phyloP scores from a whole-genome alignment of 2,888 invertebrate genomes.

The Seira musarum region DNA sequence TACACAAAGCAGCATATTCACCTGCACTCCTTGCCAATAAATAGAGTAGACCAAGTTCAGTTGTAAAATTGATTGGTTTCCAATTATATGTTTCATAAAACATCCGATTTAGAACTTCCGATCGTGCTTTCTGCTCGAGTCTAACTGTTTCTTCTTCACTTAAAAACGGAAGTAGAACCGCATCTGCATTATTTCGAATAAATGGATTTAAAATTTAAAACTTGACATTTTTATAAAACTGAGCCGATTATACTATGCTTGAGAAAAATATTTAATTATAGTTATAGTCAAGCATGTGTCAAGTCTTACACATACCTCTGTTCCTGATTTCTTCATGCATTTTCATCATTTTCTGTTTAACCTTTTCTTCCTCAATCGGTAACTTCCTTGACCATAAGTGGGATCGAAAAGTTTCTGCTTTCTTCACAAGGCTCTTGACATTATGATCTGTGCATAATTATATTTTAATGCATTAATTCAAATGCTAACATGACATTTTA shows the following conservation, averaged over 20 bases:
- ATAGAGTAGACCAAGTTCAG: slow-evolving; percentile 80
- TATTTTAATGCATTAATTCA: background rate
- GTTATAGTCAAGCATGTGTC: background rate
- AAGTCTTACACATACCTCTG: slow-evolving; percentile 71
- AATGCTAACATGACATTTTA: background rate
- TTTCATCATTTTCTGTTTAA: slow-evolving; percentile 73
- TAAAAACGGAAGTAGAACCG: slow-evolving; percentile 63
- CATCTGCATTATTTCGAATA: slow-evolving; percentile 63
- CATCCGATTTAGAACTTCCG: slow-evolving; percentile 76
- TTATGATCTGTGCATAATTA: slow-evolving; percentile 75
- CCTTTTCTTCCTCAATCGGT: slow-evolving; percentile 78
- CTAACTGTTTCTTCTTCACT: slow-evolving; percentile 69
- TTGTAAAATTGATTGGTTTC: slow-evolving; percentile 82
- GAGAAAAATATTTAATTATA: no score
- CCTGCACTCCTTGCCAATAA: slow-evolving; percentile 80
- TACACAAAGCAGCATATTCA: slow-evolving; percentile 82
- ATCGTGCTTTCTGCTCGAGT: slow-evolving; percentile 74
- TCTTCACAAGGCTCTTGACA: slow-evolving; percentile 75
- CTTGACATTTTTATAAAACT: slow-evolving; percentile 68
- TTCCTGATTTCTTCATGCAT: slow-evolving; percentile 72
- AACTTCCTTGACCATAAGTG: slow-evolving; percentile 79
- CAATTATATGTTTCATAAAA: slow-evolving; percentile 81
- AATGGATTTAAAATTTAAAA: slow-evolving; percentile 8
- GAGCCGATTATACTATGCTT: no score
- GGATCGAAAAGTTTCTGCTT: slow-evolving; percentile 76